These are phyloP conservation scores for Darevskia nairensis DNA, from an alignment of 2,797 vertebrate genomes.

Conservation along the genomic window DNA sequence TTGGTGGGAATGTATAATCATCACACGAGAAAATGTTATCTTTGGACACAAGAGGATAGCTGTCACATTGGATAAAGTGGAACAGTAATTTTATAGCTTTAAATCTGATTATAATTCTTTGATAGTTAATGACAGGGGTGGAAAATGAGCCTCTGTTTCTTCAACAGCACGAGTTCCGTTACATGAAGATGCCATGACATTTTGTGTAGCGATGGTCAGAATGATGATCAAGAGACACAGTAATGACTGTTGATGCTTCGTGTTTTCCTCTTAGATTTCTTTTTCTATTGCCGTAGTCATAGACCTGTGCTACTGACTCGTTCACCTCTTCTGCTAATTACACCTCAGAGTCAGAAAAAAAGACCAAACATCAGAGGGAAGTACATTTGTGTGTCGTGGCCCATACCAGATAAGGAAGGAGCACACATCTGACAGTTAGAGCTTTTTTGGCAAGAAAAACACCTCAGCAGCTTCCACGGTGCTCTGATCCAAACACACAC, in stretches of 20 bases:
- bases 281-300: constrained; percentile 15
- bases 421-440: too few relatives aligned
- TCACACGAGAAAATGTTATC: constrained; percentile 36
- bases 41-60: neutral
- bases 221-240: constrained; percentile 40
- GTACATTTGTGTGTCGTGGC: neutral
- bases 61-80: constrained; percentile 47
- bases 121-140: constrained; percentile 35
- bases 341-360: neutral
- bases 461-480: too few relatives aligned
- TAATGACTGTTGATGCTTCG: neutral
- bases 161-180: constrained; percentile 43
- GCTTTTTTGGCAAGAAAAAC: too few relatives aligned
- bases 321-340: constrained; percentile 24
- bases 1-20: constrained; percentile 17
- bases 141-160: constrained; percentile 48
- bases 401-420: too few relatives aligned
- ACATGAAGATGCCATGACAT: constrained; percentile 17
- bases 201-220: constrained; percentile 32
- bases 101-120: constrained; percentile 44
- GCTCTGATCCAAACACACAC: too few relatives aligned
- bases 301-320: neutral
- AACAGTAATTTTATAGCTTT: constrained; percentile 39
- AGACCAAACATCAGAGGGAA: neutral
- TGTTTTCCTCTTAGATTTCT: constrained; percentile 44